Evolutionary conservation across 2,797 vertebrate genomes (phyloP), one percentile per base, ranked within the genome.

Genomic region (Megalops cyprinoides): DNA sequence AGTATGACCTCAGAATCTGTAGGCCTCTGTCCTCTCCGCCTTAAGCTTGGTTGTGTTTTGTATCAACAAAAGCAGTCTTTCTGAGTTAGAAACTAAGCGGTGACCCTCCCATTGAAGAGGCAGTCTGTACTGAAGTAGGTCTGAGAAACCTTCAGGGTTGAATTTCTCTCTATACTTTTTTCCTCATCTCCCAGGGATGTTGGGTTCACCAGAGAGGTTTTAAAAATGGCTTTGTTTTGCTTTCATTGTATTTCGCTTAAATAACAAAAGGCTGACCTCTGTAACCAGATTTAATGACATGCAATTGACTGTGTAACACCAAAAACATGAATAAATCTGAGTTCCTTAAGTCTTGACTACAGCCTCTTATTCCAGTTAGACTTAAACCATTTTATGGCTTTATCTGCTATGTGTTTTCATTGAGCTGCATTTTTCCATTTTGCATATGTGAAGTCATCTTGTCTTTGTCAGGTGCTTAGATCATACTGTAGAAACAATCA

Each of bases 291-390:
- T 90, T 90, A 87, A 90, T 34, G 58, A 42, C 84, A 82, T 79
- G 65, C 78, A 34, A 81, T 31, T 69, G 82, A 87, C 78, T 34
- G 74, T 91, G 88, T 89, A 89, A 83, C 86, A 92, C 56, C 87
- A 83, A 84, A 78, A 85, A 77, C 76, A 85, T 80, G 18, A 94
- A 94, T 93, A 94, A 94, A 94, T 90, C 90, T 91, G 87, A 87
- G 85, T 84, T 91, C 58, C 85, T 77, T 74, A 81, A 31, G 42
- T n/a, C 9, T 3, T 67, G 31, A 14, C 31, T 75, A 51, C 28
- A 42, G 15, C 65, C 60, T 46, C 46, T 76, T 73, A 73, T 51
- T 75, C 77, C 25, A 28, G 56, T 79, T 60, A 56, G 8, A 9
- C 65, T 73, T 73, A 5, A n/a, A 56, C 53, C 28, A 58, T 53